Evolutionary conservation across 2,888 invertebrate genomes (phyloP), one percentile per base, ranked within the genome.

Genomic region (Acleris emargana): DNA sequence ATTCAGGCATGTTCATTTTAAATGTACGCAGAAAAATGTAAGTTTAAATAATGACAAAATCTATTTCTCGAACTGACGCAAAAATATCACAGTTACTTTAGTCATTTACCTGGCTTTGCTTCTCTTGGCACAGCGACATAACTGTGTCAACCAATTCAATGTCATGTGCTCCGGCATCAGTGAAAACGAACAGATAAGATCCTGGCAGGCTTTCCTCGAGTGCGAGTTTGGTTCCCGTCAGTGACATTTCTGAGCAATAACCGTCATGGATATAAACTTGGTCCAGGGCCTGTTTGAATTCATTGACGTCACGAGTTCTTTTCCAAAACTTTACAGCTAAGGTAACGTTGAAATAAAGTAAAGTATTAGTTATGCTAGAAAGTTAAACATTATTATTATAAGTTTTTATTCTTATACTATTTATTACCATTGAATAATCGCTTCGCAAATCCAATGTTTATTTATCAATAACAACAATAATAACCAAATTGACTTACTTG

Each of bases 81-180:
- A 32, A 9, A 32, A 32, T 32, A 9, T 9, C 0, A 11, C 32
- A 32, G 32, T 32, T 32, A 3, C 9, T 32, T 9, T 9, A 9
- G 32, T 32, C 9, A 9, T 32, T 49, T 43, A 64, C 64, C 54
- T 64, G 64, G 49, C 58, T 71, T 42, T 77, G 75, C 62, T 76
- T 81, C 22, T 70, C 67, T 62, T 76, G 73, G 18, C 78, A 76
- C 18, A 80, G 20, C 5, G 68, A 69, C 58, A 67, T 74, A 1
- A 81, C 70, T 25, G 69, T 28, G 1, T 59, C 42, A 3, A 62
- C 32, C 16, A 62, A 58, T 0, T 0, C 0, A 7, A 69, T 57
- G 64, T 82, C 83, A 28, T 70, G 74, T 0, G 82, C 73, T 0
- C 72, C 43, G 0, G 82, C 80, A 50, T 82, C 82, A 4, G 82